Base-by-base conservation (phyloP, 2,113 vertebrate genomes). In the Percina caprodes region DNA sequence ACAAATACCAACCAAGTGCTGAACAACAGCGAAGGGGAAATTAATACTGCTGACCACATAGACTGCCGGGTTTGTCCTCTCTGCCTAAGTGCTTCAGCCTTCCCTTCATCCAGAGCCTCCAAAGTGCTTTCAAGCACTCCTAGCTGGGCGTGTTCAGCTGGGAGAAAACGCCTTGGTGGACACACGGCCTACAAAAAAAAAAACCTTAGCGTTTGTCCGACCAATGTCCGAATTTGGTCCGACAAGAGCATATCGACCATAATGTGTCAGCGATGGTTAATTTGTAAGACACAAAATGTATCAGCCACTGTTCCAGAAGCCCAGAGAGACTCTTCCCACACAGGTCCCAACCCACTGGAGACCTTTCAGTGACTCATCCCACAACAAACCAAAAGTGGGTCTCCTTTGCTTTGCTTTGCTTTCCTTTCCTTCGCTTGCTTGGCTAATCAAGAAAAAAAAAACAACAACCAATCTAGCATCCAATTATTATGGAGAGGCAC, bases 361-460 rank as follows among this genome's bases (percentile, higher is more conserved):
- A 86, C 59, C 55, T 59, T 7, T 6, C 12, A 6, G 23, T 77
- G 67, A 81, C 49, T 69, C 69, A 77, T 35, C 24, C 63, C 4
- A 67, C 51, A 49, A 42, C 21, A 63, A 75, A 70, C 65, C n/a
- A 58, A 15, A 52, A 21, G 65, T 61, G 33, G 33, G 19, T 69
- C 55, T 39, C 46, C 46, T 70, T 70, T 39, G 49, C 59, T 51
- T 42, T 76, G 49, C 59, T 65, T n/a, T n/a, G n/a, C n/a, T n/a
- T n/a, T n/a, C n/a, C n/a, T n/a, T 51, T 71, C 2, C 19, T 35
- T 59, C 14, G 4, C 68, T 59, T 51, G 21, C 30, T 59, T 15
- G 30, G 3, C 52, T 71, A 35, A 51, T 54, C 16, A 76, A 4
- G 30, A 30, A 30, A 30, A 30, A 52, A 62, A 59, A 68, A 51